Percentiles rank a stretch among this genome's conserved stretches.
Evolutionary conservation across 2,888 invertebrate genomes (phyloP).

Genomic region (Teleiodes luculella): DNA sequence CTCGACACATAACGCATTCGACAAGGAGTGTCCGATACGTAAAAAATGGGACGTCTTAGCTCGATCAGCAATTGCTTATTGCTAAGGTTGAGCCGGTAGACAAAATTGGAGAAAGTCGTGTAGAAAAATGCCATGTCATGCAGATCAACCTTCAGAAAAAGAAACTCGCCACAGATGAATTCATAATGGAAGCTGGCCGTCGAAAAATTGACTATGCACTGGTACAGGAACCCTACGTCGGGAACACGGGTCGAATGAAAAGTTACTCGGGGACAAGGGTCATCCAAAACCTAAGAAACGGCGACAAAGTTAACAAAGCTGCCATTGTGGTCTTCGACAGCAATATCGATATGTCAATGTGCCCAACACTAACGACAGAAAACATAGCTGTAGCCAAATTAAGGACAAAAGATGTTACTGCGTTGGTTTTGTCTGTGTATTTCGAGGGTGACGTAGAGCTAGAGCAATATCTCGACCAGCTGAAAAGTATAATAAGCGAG

Average conservation of each 20-base stretch:
- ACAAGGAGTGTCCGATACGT: background rate
- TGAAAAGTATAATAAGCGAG: background rate
- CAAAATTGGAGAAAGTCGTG: background rate
- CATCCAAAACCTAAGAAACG: background rate
- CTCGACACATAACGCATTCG: background rate
- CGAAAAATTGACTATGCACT: conserved; percentile 13
- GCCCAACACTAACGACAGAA: conserved; percentile 2
- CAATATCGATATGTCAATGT: background rate
- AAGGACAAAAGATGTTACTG: background rate
- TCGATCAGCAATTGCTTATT: background rate
- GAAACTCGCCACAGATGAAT: conserved; percentile 16
- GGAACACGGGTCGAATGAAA: background rate
- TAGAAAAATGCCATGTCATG: background rate
- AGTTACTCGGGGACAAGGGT: conserved; percentile 7
- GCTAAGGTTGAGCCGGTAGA: background rate
- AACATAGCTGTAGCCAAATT: conserved; percentile 4
- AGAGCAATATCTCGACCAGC: background rate
- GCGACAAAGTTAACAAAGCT: conserved; percentile 1
- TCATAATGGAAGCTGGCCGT: conserved; percentile 9
- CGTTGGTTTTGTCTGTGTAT: background rate
- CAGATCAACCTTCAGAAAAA: conserved; percentile 13
- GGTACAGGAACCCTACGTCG: conserved; percentile 22
- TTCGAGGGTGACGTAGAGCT: background rate
- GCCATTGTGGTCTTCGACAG: conserved; percentile 14
- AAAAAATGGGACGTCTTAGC: conserved; percentile 4